Evolutionary conservation across 2,797 vertebrate genomes (phyloP), one percentile per base, ranked within the genome.

Genomic region (Centropyge bicolor): DNA sequence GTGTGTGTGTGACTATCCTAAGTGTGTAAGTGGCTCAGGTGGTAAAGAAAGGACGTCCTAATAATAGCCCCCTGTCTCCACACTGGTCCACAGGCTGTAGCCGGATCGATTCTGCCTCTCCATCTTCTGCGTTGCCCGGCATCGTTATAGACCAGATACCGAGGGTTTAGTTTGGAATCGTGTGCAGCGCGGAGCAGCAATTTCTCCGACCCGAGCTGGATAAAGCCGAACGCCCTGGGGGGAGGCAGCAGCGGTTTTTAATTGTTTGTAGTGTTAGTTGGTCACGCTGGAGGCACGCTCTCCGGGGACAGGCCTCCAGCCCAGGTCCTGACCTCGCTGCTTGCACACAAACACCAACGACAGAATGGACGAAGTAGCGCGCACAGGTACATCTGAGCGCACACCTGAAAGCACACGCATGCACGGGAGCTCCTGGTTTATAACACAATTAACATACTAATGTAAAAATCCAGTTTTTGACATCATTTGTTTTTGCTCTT

Each of bases 221-320:
- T 85, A 61, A 88, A 89, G 85, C 89, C n/a, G 48, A 74, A 36
- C 74, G 67, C 87, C 87, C 83, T 2, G 57, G 73, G 54, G 82
- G 76, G 76, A 65, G 71, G 82, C 72, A 81, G 86, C 74, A 65
- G 78, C 64, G 83, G 40, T 79, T 89, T 93, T 91, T 92, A 94
- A 94, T 94, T 94, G 93, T 93, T 92, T 93, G 89, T 91, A 88
- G 87, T 90, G 90, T 93, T 91, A 89, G 91, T 88, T 85, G 88
- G 89, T 89, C 92, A 93, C 67, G 88, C 87, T 88, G 88, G 87
- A 89, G 86, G 90, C 84, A 66, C 78, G 83, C 74, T 91, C 92
- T 86, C 91, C 4, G 0, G 91, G 90, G 92, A 90, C 76, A 7
- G 76, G 88, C 86, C 87, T 89, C 67, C 76, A 89, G 88, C 86